These are phyloP conservation scores for Tetraodon nigroviridis DNA, from an alignment of 2,113 vertebrate species.

Conservation along the genomic window DNA sequence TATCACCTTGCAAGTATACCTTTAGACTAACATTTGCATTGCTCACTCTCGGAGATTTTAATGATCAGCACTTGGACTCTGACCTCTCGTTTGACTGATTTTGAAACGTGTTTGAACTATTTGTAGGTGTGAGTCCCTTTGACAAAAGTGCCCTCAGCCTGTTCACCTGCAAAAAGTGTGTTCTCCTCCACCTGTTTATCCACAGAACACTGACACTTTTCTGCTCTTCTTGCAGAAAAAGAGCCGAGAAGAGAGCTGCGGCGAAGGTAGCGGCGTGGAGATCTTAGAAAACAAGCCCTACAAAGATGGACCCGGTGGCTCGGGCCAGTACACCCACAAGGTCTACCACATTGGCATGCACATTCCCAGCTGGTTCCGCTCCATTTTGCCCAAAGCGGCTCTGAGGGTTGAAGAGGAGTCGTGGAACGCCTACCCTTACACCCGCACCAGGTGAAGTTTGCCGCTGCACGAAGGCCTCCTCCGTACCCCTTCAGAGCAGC, in stretches of 20 bases:
- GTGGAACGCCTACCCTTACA: slow-evolving; percentile 96
- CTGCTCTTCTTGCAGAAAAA: slow-evolving; percentile 80
- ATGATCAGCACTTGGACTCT: slow-evolving; percentile 51
- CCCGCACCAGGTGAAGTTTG: slow-evolving; percentile 83
- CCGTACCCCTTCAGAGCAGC: slow-evolving; percentile 4
- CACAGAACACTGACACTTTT: neutral
- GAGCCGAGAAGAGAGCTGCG: slow-evolving; percentile 90
- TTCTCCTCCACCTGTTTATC: neutral
- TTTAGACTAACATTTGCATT: slow-evolving; percentile 23
- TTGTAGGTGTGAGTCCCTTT: neutral
- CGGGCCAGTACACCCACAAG: slow-evolving; percentile 93
- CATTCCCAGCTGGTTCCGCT: slow-evolving; percentile 96
- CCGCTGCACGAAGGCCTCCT: slow-evolving; percentile 16
- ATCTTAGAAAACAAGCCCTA: slow-evolving; percentile 94
- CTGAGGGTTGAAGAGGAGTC: slow-evolving; percentile 93
- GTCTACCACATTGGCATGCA: slow-evolving; percentile 98
- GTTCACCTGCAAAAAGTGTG: no score
- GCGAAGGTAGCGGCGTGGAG: slow-evolving; percentile 93
- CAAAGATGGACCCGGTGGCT: slow-evolving; percentile 87
- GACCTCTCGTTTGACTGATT: slow-evolving; percentile 9
- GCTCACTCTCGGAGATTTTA: slow-evolving; percentile 9
- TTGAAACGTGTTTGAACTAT: neutral
- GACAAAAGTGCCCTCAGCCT: no score
- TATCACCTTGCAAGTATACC: neutral
- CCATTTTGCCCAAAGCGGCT: slow-evolving; percentile 93